phyloP scores from a whole-genome alignment of 2,797 vertebrate species.

The Harpagifer antarcticus region DNA sequence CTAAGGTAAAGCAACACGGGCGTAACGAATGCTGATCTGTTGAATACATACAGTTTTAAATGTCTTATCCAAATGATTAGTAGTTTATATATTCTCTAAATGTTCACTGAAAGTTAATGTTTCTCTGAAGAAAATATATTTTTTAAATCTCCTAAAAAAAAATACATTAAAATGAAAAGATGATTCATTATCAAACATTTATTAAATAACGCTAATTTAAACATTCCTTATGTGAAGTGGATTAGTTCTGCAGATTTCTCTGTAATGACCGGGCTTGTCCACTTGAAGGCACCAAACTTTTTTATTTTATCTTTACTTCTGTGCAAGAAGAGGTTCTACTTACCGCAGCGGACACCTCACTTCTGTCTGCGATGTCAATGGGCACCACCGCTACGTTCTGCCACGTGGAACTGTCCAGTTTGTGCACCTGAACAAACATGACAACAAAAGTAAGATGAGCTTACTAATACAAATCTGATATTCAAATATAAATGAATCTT shows the following conservation, averaged over 20 bases:
- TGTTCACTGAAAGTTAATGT: neutral
- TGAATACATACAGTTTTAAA: neutral
- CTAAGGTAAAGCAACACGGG: neutral
- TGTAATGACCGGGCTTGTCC: slow-evolving; percentile 52
- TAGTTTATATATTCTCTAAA: neutral
- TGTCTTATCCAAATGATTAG: too few species aligned
- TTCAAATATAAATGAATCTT: neutral
- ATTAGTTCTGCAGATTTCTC: neutral
- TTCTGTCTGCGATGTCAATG: slow-evolving; percentile 94
- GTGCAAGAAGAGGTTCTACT: slow-evolving; percentile 76
- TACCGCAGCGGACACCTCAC: slow-evolving; percentile 89
- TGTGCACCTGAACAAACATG: slow-evolving; percentile 87
- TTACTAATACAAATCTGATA: neutral
- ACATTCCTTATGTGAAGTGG: neutral
- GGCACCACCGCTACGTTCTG: slow-evolving; percentile 89
- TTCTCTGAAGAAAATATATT: neutral
- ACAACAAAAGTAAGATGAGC: neutral
- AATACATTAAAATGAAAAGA: neutral
- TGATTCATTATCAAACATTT: neutral
- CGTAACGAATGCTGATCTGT: neutral
- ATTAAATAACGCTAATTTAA: neutral
- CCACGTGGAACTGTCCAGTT: slow-evolving; percentile 89
- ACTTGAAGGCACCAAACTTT: slow-evolving; percentile 60
- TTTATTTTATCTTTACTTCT: neutral
- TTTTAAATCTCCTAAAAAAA: neutral